Conservation (phyloP, 2,888 invertebrate species). For the Acanthosoma haemorrhoidale region DNA sequence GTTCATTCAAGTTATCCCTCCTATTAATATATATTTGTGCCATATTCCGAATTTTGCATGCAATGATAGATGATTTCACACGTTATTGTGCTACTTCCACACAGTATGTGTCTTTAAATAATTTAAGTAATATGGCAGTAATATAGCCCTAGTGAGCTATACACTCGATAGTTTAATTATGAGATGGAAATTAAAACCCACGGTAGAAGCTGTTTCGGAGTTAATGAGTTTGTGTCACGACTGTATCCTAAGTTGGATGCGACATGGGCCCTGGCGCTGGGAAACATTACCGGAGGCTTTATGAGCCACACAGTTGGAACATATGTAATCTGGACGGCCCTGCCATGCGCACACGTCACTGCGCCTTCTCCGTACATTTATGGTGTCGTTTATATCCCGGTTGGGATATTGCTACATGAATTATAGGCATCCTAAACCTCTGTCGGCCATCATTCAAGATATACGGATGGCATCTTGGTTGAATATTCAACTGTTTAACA, state of each 20-base stretch:
- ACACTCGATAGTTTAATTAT: not conserved
- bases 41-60: too few species aligned
- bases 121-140: too few species aligned
- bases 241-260: not conserved
- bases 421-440: not conserved
- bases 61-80: too few species aligned
- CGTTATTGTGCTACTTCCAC: too few species aligned
- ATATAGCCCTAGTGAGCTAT: too few species aligned
- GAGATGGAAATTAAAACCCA: not conserved
- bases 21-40: too few species aligned
- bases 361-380: not conserved
- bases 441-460: not conserved
- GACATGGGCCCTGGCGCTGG: not conserved
- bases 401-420: not conserved
- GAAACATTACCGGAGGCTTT: conserved; percentile 5
- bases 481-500: not conserved
- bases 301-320: not conserved
- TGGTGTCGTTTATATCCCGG: not conserved
- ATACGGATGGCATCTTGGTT: not conserved
- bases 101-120: too few species aligned
- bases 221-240: not conserved
- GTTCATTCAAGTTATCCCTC: too few species aligned
- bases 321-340: conserved; percentile 4
- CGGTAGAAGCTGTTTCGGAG: not conserved
- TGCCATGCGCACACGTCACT: not conserved